Base-by-base conservation (phyloP, 1,140 invertebrate species). In the Conus ventricosus region DNA sequence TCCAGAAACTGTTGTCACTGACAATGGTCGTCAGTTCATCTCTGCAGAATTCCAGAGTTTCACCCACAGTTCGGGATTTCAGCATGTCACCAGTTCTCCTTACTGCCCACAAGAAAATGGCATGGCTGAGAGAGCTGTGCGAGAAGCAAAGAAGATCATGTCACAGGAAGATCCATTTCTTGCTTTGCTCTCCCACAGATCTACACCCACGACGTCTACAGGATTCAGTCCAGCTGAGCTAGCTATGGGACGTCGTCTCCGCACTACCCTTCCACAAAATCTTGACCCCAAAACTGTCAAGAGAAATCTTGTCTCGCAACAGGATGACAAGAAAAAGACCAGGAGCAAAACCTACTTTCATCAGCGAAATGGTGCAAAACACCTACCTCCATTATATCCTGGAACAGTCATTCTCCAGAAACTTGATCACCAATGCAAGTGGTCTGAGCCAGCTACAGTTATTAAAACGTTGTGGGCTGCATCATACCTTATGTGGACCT, bases 11-110 rank as follows among this genome's bases (percentile, higher is more conserved):
- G 51, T 92, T 2, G 57, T 91, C 3, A 88, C 89, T 15, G 92
- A 93, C 84, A 93, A 92, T 67, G 90, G 91, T 0, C 88, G 91
- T 6, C 89, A 92, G 78, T 94, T 91, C 76, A 67, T 87, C 27
- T 88, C 75, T 55, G 51, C 86, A 23, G 92, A 91, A 60, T 93
- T 93, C 71, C 17, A 55, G 27, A 39, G 86, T 6, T 92, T 93
- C 88, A 63, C 87, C 6, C 71, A 39, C 83, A 23, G 78, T 90
- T 1, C 92, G 81, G 75, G 76, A 84, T 39, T 91, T 93, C 84
- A 87, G 76, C 91, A 92, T 84, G 85, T 88, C 10, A 92, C 91
- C 5, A 88, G 39, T 25, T 90, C 89, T 25, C 90, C 89, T 6
- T 23, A 81, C 39, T 91, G 89, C 87, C 89, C 91, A 25, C 90